Percentiles rank a stretch among this genome's conserved stretches.
These are phyloP conservation scores for Aporophyla lueneburgensis DNA, from an alignment of 2,888 invertebrate genomes.

Conservation along the genomic window DNA sequence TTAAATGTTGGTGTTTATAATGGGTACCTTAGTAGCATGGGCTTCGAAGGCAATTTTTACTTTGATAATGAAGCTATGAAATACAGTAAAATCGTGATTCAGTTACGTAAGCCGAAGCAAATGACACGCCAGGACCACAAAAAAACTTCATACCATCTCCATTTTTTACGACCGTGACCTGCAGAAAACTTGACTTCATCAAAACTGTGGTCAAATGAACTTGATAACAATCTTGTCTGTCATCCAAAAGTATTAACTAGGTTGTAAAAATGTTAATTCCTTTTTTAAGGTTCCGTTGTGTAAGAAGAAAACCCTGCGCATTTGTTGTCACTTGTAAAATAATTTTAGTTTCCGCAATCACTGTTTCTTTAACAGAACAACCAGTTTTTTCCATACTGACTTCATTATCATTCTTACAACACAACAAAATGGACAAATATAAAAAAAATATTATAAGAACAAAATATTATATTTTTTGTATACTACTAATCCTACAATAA, in stretches of 20 bases:
- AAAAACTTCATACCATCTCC: slow-evolving; percentile 1
- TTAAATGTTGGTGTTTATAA: neutral
- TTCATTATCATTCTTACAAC: neutral
- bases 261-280: slow-evolving; percentile 34
- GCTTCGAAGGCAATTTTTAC: no score
- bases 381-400: neutral
- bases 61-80: neutral
- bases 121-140: neutral
- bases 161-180: slow-evolving; percentile 18
- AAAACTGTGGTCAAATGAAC: slow-evolving; percentile 35
- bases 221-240: slow-evolving; percentile 40
- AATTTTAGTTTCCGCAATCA: neutral
- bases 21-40: neutral
- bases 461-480: no score
- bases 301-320: neutral
- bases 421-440: neutral
- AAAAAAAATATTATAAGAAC: neutral
- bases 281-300: slow-evolving; percentile 17
- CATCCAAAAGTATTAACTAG: slow-evolving; percentile 39
- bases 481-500: neutral
- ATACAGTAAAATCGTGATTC: neutral
- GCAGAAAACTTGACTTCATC: slow-evolving; percentile 17
- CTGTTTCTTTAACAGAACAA: neutral
- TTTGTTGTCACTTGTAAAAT: neutral
- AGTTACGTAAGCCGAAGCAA: neutral